These are phyloP conservation scores for Ameiurus melas DNA, from an alignment of 2,113 vertebrate genomes.

Conservation along the genomic window DNA sequence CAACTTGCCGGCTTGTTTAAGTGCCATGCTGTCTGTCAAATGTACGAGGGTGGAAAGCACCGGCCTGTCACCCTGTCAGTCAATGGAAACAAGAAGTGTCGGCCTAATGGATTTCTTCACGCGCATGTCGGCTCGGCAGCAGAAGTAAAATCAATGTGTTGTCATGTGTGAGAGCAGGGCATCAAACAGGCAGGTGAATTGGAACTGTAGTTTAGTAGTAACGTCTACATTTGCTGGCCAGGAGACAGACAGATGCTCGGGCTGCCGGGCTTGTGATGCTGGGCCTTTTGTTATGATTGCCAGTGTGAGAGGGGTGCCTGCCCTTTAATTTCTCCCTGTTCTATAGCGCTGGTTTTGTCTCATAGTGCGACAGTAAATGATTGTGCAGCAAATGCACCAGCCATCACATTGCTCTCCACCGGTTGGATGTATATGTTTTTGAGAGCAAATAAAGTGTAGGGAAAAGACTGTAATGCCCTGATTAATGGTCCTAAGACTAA, in stretches of 20 bases:
- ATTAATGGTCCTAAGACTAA: conserved; percentile 35
- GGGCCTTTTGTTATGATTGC: conserved; percentile 64
- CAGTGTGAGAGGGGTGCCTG: conserved; percentile 70
- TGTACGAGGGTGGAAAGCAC: conserved; percentile 88
- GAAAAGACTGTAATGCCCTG: neutral
- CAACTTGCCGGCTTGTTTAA: conserved; percentile 99
- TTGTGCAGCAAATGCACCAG: conserved; percentile 12
- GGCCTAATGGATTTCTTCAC: conserved; percentile 99
- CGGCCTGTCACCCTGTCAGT: conserved; percentile 98
- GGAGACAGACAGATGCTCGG: conserved; percentile 69
- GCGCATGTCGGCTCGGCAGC: conserved; percentile 83
- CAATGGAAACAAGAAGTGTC: conserved; percentile 99
- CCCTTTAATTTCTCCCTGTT: conserved; percentile 56
- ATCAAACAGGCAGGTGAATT: conserved; percentile 89
- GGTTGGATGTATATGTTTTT: neutral
- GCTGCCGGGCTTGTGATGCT: conserved; percentile 48
- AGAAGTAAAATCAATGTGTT: conserved; percentile 98
- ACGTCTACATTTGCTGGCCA: conserved; percentile 67
- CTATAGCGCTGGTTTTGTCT: conserved; percentile 53
- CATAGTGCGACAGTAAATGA: conserved; percentile 46
- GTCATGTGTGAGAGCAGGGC: conserved; percentile 87
- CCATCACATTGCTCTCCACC: neutral
- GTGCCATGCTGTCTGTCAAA: conserved; percentile 98
- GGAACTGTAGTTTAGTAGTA: conserved; percentile 81
- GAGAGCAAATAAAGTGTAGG: conserved; percentile 2